Evolutionary conservation across 2,797 vertebrate genomes (phyloP).

Genomic region (Astyanax mexicanus): DNA sequence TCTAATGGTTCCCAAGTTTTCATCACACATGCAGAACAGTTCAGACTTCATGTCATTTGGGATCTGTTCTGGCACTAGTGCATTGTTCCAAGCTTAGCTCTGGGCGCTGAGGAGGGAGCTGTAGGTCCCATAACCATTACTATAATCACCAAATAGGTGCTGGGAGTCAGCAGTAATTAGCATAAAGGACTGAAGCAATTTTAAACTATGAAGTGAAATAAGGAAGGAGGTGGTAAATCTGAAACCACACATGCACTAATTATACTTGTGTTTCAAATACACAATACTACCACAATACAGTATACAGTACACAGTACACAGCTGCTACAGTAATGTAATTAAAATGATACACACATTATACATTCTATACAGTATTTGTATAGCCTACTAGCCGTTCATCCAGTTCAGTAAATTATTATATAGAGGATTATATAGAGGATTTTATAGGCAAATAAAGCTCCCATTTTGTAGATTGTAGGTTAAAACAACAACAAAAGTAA

Average conservation of each 20-base stretch:
- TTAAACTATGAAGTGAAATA: neutral
- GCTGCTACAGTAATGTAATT: neutral
- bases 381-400: too few species aligned
- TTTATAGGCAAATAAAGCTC: neutral
- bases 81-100: conserved; percentile 1
- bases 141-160: conserved; percentile 13
- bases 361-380: neutral
- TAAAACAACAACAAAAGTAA: too few species aligned
- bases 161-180: conserved; percentile 23
- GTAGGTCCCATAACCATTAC: conserved; percentile 10
- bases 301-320: too few species aligned
- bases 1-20: neutral
- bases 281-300: too few species aligned
- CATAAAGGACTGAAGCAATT: conserved; percentile 22
- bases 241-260: neutral
- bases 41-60: neutral
- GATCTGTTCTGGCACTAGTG: neutral
- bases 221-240: conserved; percentile 2
- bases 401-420: neutral
- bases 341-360: neutral
- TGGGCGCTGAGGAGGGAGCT: neutral
- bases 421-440: neutral
- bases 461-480: too few species aligned
- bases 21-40: neutral
- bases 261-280: too few species aligned